These are phyloP conservation scores for Melipona beecheii DNA, from an alignment of 2,888 invertebrate species.

Conservation along the genomic window DNA sequence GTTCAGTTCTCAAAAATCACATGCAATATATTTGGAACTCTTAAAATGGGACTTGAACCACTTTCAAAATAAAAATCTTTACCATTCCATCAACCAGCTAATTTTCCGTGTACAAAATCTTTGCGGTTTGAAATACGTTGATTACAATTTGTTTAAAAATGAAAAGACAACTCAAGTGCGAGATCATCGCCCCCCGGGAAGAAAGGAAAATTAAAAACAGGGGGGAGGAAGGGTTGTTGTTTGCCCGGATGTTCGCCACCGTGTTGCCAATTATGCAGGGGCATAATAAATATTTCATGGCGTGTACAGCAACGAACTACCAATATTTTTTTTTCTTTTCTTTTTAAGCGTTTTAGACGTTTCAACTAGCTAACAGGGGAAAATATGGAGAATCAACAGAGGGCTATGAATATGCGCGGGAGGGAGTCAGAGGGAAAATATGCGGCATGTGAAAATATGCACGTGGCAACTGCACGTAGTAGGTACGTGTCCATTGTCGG, in stretches of 20 bases:
- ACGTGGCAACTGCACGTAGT: not conserved
- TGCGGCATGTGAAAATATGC: not conserved
- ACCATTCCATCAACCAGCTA: too few relatives aligned
- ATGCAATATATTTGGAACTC: too few relatives aligned
- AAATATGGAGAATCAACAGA: not conserved
- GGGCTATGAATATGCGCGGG: not conserved
- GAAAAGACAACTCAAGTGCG: too few relatives aligned
- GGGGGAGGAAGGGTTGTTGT: not conserved
- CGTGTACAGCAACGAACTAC: not conserved
- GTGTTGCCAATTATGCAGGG: not conserved
- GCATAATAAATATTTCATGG: not conserved
- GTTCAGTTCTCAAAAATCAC: too few relatives aligned
- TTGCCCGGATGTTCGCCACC: not conserved
- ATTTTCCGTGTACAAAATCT: too few relatives aligned
- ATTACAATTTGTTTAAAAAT: too few relatives aligned
- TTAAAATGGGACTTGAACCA: too few relatives aligned
- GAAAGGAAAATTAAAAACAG: not conserved
- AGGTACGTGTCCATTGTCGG: not conserved
- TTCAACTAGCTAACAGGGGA: not conserved
- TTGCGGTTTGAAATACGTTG: too few relatives aligned
- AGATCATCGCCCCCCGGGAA: not conserved
- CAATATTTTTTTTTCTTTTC: not conserved
- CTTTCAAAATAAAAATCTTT: too few relatives aligned
- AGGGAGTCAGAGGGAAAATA: not conserved
- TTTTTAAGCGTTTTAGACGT: not conserved